These are phyloP conservation scores for Genyomyrus donnyi DNA, from an alignment of 2,113 vertebrate genomes.

Conservation along the genomic window DNA sequence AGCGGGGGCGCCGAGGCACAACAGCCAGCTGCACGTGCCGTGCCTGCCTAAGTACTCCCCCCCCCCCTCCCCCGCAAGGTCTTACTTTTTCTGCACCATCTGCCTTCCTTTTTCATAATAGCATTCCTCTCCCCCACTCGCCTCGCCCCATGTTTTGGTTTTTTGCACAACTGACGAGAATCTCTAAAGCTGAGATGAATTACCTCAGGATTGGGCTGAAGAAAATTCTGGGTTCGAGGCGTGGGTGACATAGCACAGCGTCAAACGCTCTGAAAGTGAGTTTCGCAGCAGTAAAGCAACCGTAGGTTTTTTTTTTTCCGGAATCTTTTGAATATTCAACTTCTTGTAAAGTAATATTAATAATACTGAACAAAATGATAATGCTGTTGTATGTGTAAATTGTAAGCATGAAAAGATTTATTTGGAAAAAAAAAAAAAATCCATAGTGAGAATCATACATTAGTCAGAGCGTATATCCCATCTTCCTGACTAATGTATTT, in stretches of 20 bases:
- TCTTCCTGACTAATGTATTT: conserved; percentile 13
- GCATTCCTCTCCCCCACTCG: neutral
- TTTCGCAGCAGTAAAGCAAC: conserved; percentile 16
- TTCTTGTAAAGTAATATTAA: conserved; percentile 43
- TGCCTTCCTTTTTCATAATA: conserved; percentile 4
- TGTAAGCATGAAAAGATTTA: conserved; percentile 71
- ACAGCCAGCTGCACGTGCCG: conserved; percentile 22
- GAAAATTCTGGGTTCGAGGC: conserved; percentile 18
- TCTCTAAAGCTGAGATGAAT: conserved; percentile 46
- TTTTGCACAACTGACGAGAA: conserved; percentile 50
- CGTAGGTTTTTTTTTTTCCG: conserved; percentile 18
- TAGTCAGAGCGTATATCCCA: conserved; percentile 56
- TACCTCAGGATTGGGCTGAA: conserved; percentile 68
- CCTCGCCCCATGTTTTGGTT: conserved; percentile 25
- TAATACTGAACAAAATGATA: conserved; percentile 31
- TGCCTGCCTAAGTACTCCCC: neutral
- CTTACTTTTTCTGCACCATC: conserved; percentile 41
- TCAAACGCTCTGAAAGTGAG: conserved; percentile 15
- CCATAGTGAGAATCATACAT: conserved; percentile 59
- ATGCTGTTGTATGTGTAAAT: conserved; percentile 64
- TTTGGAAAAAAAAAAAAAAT: conserved; percentile 48
- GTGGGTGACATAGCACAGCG: conserved; percentile 13
- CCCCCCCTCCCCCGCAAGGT: neutral
- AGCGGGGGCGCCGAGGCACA: conserved; percentile 59
- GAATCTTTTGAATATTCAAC: conserved; percentile 21